Evolutionary conservation across 2,113 vertebrate genomes (phyloP), one percentile per base, ranked within the genome.

Genomic region (Ceyx margarethae): DNA sequence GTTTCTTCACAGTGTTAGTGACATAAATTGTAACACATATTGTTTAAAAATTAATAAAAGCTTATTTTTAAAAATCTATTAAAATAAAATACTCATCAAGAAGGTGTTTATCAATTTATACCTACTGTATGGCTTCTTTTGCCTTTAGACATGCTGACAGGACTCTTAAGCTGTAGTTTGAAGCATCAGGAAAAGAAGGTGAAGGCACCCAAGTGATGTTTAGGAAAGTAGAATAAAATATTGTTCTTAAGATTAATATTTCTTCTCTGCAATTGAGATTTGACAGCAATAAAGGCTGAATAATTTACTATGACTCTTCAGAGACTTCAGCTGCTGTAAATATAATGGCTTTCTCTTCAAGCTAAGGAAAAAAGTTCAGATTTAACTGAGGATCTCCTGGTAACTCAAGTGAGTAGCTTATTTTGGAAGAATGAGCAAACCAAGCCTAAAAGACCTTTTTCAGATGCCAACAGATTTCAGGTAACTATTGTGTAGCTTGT

Each of bases 381-480:
- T 78, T 50, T 78, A 60, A 62, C 43, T 78, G 68, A 88, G 46
- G 17, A 45, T 74, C 76, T 15, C 42, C 42, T 60, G 40, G 61
- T 60, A 31, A 78, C 22, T 10, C 43, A 94, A 46, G 26, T 43
- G 67, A 60, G 40, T 13, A 66, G 14, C 26, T 87, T 67, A 77
- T 66, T 80, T 80, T 80, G 56, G 91, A 74, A 65, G 67, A 28
- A 83, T 31, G 25, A 62, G 25, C 42, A 77, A 82, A 42, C 26
- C 58, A 76, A 82, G 11, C n/a, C 31, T 28, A 76, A 61, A 57
- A 64, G 15, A 72, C 8, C 10, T 54, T 54, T 31, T 22, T 40
- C 23, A 48, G 22, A 64, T 40, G 12, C 26, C 45, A 6, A 86
- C 10, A 46, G 21, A 56, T 87, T 65, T 40, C 46, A 79, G 23